Evolutionary conservation across 2,888 invertebrate species (phyloP).

Genomic region (Lordiphosa andalusiaca): DNA sequence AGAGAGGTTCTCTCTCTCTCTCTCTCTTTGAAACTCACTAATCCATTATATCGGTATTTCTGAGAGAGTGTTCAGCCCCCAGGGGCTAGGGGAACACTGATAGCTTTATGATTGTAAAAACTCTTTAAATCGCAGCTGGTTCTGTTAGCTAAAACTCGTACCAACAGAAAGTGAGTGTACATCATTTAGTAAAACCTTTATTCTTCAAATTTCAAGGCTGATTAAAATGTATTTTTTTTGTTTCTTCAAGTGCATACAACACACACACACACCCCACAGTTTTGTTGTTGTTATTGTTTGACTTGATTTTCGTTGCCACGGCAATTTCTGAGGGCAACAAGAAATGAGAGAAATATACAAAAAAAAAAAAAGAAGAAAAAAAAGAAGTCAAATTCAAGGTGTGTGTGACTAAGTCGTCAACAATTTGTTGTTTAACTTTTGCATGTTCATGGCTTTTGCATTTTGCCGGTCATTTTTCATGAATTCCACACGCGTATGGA

Average conservation of each 20-base stretch:
- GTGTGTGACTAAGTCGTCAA: slow-evolving; percentile 70
- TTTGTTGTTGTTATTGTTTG: slow-evolving; percentile 32
- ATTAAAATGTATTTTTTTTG: no score
- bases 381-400: slow-evolving; percentile 57
- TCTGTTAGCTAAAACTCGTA: no score
- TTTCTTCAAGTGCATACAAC: slow-evolving; percentile 37
- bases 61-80: no score
- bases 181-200: no score
- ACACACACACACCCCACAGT: slow-evolving; percentile 49
- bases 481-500: slow-evolving; percentile 39
- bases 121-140: no score
- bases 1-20: no score
- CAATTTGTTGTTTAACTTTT: slow-evolving; percentile 57
- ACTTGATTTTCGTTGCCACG: slow-evolving; percentile 58
- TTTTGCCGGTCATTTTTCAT: slow-evolving; percentile 58
- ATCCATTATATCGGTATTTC: no score
- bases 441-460: slow-evolving; percentile 56
- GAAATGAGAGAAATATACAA: slow-evolving; percentile 10
- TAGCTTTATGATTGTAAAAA: no score
- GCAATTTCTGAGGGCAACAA: slow-evolving; percentile 41
- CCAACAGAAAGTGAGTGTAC: neutral
- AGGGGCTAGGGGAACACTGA: no score
- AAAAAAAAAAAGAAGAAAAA: slow-evolving; percentile 16
- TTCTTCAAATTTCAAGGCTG: no score
- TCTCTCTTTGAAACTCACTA: no score